These are phyloP conservation scores for Sinocyclocheilus anophthalmus DNA, from an alignment of 2,113 vertebrate genomes.

Conservation along the genomic window DNA sequence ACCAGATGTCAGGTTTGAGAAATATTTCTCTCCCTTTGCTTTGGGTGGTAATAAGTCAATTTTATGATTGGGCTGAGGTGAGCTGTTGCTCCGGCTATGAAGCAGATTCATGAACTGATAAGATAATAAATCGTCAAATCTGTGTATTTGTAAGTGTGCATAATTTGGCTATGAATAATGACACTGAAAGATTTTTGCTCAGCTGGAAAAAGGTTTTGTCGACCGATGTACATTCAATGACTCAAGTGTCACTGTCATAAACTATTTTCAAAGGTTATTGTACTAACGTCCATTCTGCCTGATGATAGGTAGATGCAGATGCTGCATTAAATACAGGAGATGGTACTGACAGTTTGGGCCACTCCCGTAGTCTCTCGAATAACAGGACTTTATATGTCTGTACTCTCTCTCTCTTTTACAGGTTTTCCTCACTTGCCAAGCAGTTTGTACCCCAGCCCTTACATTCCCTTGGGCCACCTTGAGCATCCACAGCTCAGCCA, in stretches of 20 bases:
- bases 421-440: slow-evolving; percentile 88
- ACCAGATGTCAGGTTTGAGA: slow-evolving; percentile 44
- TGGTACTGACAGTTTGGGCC: background rate
- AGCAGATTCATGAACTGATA: slow-evolving; percentile 31
- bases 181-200: background rate
- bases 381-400: background rate
- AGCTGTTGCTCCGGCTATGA: background rate
- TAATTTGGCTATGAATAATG: slow-evolving; percentile 37
- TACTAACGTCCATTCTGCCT: background rate
- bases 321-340: background rate
- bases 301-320: background rate
- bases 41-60: slow-evolving; percentile 27
- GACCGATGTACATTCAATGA: background rate
- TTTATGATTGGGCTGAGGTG: slow-evolving; percentile 34
- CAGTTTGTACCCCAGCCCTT: slow-evolving; percentile 86
- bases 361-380: background rate
- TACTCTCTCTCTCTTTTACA: slow-evolving; percentile 72
- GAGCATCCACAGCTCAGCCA: slow-evolving; percentile 89
- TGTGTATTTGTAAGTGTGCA: slow-evolving; percentile 43
- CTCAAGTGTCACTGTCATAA: background rate
- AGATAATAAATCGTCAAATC: slow-evolving; percentile 47
- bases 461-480: slow-evolving; percentile 91
- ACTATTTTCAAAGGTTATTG: background rate
- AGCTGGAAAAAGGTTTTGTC: background rate
- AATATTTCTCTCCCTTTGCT: slow-evolving; percentile 22